phyloP scores from a whole-genome alignment of 2,113 vertebrate species.

The Istiophorus platypterus region DNA sequence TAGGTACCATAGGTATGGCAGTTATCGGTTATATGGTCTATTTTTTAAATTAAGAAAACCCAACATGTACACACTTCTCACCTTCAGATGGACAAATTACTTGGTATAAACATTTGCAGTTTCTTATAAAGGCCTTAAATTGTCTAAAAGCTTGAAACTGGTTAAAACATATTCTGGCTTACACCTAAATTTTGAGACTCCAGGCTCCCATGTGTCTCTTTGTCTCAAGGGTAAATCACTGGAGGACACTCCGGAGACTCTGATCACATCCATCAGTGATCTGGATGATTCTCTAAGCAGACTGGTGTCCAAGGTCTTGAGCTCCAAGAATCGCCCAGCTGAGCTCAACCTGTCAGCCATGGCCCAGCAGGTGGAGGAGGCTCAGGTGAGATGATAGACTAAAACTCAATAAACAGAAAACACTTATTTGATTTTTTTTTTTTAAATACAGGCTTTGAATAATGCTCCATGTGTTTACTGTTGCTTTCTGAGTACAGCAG shows the following conservation, averaged over 20 bases:
- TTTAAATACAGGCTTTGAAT: not conserved
- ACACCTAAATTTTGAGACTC: not conserved
- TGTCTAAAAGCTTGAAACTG: not conserved
- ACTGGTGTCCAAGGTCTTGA: constrained; percentile 83
- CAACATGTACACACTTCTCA: not conserved
- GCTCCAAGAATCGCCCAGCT: constrained; percentile 85
- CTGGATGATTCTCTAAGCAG: constrained; percentile 78
- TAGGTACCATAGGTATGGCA: not conserved
- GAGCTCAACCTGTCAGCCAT: constrained; percentile 85
- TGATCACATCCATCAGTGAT: constrained; percentile 52
- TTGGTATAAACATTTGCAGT: not conserved
- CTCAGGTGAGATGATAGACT: constrained; percentile 84
- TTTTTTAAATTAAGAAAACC: too few species aligned
- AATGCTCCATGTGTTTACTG: not conserved
- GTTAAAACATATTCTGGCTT: not conserved
- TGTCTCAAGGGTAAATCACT: constrained; percentile 59
- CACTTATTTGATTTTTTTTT: too few species aligned
- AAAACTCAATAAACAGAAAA: too few species aligned
- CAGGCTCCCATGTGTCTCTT: not conserved
- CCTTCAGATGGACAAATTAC: not conserved
- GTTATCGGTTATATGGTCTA: too few species aligned
- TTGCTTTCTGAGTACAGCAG: constrained; percentile 60
- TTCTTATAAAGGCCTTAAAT: not conserved
- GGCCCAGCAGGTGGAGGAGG: constrained; percentile 88
- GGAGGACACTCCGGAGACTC: constrained; percentile 45